Conservation (phyloP, 2,797 vertebrate species). For the Psittacula derbiana region DNA sequence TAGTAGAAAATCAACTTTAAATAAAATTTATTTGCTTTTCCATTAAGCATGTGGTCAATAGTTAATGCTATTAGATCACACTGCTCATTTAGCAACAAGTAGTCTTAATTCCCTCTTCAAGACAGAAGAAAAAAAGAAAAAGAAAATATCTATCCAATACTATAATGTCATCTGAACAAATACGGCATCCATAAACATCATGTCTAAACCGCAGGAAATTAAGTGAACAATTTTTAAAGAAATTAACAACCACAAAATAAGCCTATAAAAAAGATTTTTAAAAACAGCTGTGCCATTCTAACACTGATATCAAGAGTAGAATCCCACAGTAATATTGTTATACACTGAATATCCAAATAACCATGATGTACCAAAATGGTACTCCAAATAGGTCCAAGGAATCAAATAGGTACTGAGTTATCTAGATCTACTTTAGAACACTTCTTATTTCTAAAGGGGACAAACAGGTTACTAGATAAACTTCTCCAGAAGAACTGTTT, state of each 20-base stretch:
- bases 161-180: background rate
- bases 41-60: background rate
- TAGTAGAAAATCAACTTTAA: background rate
- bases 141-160: background rate
- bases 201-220: background rate
- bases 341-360: background rate
- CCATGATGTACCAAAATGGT: rapidly evolving
- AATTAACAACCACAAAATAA: background rate
- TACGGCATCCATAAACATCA: background rate
- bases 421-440: background rate
- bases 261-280: background rate
- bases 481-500: background rate
- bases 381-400: background rate
- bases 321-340: background rate
- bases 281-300: background rate
- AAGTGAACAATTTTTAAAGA: background rate
- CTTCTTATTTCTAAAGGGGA: background rate
- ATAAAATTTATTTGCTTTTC: background rate
- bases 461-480: background rate
- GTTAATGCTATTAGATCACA: background rate
- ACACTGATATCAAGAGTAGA: background rate
- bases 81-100: background rate
- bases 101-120: background rate
- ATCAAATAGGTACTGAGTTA: background rate
- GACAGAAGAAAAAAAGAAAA: background rate